Base-by-base conservation (phyloP, 2,113 vertebrate species). In the Rhipidura dahli region DNA sequence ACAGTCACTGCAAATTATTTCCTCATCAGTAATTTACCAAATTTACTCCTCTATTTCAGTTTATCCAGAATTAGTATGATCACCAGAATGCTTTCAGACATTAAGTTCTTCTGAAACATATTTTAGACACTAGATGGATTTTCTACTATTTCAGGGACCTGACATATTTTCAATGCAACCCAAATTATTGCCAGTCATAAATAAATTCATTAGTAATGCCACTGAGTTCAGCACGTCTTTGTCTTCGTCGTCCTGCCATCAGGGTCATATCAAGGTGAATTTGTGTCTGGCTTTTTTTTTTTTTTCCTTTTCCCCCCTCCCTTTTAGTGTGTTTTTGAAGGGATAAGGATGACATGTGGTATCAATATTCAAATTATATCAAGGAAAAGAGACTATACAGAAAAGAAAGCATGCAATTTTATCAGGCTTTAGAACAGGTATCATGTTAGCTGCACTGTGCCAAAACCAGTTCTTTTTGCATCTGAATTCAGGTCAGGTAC, bases 341-440 rank as follows among this genome's bases (percentile, higher is more conserved):
- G 42, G 17, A 59, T 21, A 70, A 89, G 13, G 51, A 78, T 70
- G 60, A 93, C 93, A 90, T 90, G 39, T 89, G 89, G 80, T 84
- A 95, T 75, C 91, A 81, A 93, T 92, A 93, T 69, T 91, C 66
- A 87, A 75, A 75, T 63, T 47, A 59, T 68, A 93, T 22, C 19
- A 83, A 70, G 60, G 72, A 78, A 88, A 94, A 89, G 33, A 89
- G 72, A 73, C 83, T 70, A 71, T 40, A 76, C 20, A 79, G 33
- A 51, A 92, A 93, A 95, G 51, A 78, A 87, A 83, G 79, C 47
- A 89, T 19, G 39, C 39, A 24, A 31, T 94, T 90, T 87, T 75
- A 87, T 78, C 72, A 81, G 76, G 64, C 80, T 94, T 90, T 40
- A 81, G 47, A 91, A 81, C 60, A 84, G 60, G 80, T 89, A 87